Percentiles rank a stretch among this genome's conserved stretches.
Evolutionary conservation across 2,888 invertebrate genomes (phyloP).

Genomic region (Pteria penguin): DNA sequence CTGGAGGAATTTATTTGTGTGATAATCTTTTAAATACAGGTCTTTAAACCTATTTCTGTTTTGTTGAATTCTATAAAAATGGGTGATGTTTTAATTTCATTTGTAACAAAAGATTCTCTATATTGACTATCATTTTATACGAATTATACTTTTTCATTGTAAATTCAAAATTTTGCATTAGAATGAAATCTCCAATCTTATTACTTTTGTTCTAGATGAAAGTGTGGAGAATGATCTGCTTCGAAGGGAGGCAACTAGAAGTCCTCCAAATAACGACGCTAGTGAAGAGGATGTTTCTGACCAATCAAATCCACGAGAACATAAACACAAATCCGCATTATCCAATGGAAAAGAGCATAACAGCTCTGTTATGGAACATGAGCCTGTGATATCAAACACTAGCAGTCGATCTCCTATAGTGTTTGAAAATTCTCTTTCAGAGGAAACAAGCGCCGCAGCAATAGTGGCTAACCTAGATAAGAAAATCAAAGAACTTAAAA

Average conservation of each 20-base stretch:
- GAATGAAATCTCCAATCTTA: too few relatives aligned
- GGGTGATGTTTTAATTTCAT: too few relatives aligned
- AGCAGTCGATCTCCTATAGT: constrained; percentile 2
- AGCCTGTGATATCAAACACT: neutral
- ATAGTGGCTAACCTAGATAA: constrained; percentile 31
- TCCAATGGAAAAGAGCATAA: neutral
- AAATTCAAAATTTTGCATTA: too few relatives aligned
- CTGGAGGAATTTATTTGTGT: too few relatives aligned
- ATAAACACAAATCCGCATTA: neutral
- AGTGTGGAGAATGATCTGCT: neutral
- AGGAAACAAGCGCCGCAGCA: constrained; percentile 29
- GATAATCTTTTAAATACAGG: too few relatives aligned
- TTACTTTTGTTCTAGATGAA: neutral
- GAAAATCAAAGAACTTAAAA: constrained; percentile 23
- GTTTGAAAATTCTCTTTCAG: constrained; percentile 8
- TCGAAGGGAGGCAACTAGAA: neutral
- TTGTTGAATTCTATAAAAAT: too few relatives aligned
- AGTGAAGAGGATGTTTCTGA: neutral
- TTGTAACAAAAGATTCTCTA: too few relatives aligned
- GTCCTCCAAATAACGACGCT: neutral
- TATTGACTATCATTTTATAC: too few relatives aligned
- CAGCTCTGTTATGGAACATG: neutral
- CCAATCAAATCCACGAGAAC: neutral
- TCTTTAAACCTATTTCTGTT: too few relatives aligned
- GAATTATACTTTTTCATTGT: too few relatives aligned